These are phyloP conservation scores for Ascidia mentula DNA, from an alignment of 23 tunicate genomes.

Conservation along the genomic window DNA sequence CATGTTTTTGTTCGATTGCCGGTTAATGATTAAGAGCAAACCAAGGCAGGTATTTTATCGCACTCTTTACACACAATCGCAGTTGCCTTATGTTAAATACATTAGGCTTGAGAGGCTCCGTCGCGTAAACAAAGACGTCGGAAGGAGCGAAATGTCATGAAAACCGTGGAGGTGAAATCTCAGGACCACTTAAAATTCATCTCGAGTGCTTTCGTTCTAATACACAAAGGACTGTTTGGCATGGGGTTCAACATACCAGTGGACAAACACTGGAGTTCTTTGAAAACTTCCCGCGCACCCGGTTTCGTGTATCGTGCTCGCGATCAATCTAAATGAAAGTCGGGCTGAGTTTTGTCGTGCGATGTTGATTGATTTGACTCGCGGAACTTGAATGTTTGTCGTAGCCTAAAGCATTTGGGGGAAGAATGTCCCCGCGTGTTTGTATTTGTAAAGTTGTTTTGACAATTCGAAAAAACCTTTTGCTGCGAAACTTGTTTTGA, in stretches of 20 bases:
- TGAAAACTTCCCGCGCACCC: neutral
- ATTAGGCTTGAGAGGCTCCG: neutral
- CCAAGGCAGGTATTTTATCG: neutral
- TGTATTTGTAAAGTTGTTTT: no score
- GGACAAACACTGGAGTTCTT: neutral
- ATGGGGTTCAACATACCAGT: neutral
- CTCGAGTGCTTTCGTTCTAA: neutral
- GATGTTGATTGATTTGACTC: no score
- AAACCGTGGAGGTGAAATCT: neutral
- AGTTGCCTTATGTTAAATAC: no score
- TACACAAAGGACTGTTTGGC: constrained; percentile 5
- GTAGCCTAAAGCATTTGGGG: no score
- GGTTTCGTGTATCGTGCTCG: neutral
- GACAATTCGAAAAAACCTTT: no score
- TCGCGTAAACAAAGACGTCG: neutral
- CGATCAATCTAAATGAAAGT: neutral
- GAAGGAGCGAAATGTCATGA: neutral
- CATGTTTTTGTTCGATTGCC: neutral
- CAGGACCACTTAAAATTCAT: neutral
- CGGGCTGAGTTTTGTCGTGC: no score
- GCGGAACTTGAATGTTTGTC: no score
- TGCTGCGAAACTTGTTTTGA: no score
- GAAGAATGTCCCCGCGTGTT: no score
- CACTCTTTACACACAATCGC: neutral
- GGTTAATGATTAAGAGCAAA: neutral